Percentiles rank a stretch among this genome's conserved stretches.
Conservation (phyloP, 1,140 invertebrate genomes). For the Helicorthomorpha holstii region DNA sequence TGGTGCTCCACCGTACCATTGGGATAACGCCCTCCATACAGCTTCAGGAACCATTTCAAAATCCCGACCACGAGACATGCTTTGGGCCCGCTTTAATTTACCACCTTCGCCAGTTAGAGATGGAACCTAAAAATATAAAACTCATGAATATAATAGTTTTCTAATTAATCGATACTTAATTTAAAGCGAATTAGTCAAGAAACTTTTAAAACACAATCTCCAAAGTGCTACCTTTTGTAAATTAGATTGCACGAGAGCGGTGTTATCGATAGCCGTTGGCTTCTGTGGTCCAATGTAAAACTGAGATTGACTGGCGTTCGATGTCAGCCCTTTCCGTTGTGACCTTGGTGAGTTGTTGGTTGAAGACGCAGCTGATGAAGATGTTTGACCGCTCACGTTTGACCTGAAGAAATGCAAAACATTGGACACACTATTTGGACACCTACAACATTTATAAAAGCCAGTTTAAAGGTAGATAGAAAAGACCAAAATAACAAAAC, state of each 20-base stretch:
- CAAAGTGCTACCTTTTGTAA: conserved; percentile 35
- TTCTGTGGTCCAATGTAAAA: conserved; percentile 12
- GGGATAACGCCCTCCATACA: conserved; percentile 62
- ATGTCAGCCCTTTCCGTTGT: conserved; percentile 14
- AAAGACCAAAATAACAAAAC: no score
- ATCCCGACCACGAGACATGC: conserved; percentile 50
- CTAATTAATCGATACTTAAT: background rate
- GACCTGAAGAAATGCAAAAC: no score
- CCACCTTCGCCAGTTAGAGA: conserved; percentile 73
- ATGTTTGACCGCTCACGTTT: no score
- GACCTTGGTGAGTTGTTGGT: conserved; percentile 21
- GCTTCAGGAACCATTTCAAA: conserved; percentile 68
- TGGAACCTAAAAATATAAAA: conserved; percentile 17
- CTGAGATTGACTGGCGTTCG: conserved; percentile 5
- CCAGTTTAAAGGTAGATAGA: no score
- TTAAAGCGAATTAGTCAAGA: background rate
- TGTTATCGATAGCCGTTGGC: conserved; percentile 64
- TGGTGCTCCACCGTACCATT: conserved; percentile 69
- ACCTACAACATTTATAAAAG: no score
- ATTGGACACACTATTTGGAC: no score
- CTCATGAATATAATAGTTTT: background rate
- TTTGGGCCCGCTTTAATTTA: conserved; percentile 47
- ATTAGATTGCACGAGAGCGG: conserved; percentile 40
- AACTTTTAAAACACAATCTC: background rate
- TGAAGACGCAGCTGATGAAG: no score